Conservation (phyloP, 64 coral and sea anemone species). For the Cladopsammia gracilis region DNA sequence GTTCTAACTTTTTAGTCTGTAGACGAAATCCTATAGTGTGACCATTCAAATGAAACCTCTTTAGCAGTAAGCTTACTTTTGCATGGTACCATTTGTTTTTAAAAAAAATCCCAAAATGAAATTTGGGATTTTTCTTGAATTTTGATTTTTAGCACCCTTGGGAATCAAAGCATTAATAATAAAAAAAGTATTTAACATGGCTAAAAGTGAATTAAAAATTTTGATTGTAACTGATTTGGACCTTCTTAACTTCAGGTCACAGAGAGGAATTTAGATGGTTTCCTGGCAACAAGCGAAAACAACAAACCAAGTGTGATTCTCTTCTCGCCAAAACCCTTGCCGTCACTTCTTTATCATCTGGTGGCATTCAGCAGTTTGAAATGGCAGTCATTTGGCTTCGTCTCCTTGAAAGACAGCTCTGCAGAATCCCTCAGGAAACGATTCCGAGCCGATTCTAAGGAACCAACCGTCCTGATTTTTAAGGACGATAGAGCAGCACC, state of each 20-base stretch:
- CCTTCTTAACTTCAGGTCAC: conserved; percentile 65
- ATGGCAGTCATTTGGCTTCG: conserved; percentile 83
- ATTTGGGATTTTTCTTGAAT: no score
- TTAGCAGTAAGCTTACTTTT: no score
- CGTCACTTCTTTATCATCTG: conserved; percentile 83
- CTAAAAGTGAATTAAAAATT: no score
- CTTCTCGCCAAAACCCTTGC: conserved; percentile 72
- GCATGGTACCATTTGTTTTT: no score
- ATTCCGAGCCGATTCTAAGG: conserved; percentile 55
- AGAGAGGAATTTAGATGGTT: conserved; percentile 46
- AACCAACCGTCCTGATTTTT: conserved; percentile 87
- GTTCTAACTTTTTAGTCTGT: no score
- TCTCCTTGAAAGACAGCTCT: conserved; percentile 45
- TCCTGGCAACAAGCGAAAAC: conserved; percentile 71
- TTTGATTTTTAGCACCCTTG: no score
- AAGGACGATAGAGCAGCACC: conserved; percentile 89
- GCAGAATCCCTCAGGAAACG: conserved; percentile 69
- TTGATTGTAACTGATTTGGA: no score
- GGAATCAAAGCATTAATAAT: no score
- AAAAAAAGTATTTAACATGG: no score
- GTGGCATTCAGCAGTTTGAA: conserved; percentile 81
- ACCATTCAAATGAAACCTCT: no score
- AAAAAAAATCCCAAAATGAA: no score
- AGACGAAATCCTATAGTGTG: no score
- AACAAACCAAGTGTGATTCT: conserved; percentile 90